A percentile compares a stretch with the other conserved stretches of the same genome.
These are phyloP conservation scores for Argentina silus DNA, from an alignment of 2,797 vertebrate genomes.

Conservation along the genomic window DNA sequence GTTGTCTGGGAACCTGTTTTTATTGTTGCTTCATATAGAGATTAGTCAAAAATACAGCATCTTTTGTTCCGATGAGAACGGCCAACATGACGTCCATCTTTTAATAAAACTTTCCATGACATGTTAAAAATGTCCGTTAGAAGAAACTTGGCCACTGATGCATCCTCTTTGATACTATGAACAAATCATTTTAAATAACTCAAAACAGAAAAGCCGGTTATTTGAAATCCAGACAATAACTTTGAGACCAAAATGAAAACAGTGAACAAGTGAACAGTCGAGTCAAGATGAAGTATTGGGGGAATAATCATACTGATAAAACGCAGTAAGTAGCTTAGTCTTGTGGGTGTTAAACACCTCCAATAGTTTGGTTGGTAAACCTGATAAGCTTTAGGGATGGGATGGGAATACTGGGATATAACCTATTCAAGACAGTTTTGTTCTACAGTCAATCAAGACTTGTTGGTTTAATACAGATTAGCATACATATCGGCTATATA, in stretches of 20 bases:
- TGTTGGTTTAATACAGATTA: conserved; percentile 53
- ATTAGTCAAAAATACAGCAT: conserved; percentile 75
- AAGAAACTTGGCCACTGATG: conserved; percentile 67
- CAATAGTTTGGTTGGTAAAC: conserved; percentile 48
- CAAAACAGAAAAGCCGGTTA: conserved; percentile 35
- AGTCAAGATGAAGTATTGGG: conserved; percentile 28
- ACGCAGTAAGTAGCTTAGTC: conserved; percentile 66
- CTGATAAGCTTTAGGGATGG: conserved; percentile 28
- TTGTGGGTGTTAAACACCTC: conserved; percentile 50
- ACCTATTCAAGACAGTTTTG: conserved; percentile 31
- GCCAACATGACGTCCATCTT: conserved; percentile 69
- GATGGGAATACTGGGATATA: too few species aligned
- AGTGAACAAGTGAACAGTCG: conserved; percentile 46
- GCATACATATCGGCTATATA: conserved; percentile 57
- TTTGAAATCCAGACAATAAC: conserved; percentile 6
- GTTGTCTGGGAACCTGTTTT: conserved; percentile 57
- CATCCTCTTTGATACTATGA: conserved; percentile 48
- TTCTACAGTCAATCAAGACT: conserved; percentile 37
- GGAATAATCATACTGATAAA: conserved; percentile 75
- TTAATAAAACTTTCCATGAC: conserved; percentile 74
- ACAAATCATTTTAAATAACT: conserved; percentile 45
- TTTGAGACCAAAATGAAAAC: conserved; percentile 50
- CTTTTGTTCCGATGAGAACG: conserved; percentile 69
- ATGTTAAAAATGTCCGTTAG: conserved; percentile 74
- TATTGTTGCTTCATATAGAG: conserved; percentile 67